Percentiles rank a stretch among this genome's conserved stretches.
phyloP scores from a whole-genome alignment of 2,888 invertebrate genomes.

The Silvanus unidentatus region DNA sequence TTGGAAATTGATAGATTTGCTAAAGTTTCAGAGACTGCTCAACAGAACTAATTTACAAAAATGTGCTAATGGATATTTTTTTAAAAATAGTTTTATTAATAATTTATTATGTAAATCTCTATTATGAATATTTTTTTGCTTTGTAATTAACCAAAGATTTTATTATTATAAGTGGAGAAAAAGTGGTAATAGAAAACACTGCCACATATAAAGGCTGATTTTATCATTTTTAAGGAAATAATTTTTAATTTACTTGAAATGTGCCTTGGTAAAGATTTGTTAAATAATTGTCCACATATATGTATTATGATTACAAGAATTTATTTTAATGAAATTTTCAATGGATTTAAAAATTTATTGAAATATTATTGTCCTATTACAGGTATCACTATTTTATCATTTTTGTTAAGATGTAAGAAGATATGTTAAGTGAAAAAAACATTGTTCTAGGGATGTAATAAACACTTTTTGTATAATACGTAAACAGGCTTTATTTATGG shows the following conservation, averaged over 20 bases:
- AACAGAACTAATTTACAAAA: too few species aligned
- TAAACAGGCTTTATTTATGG: too few species aligned
- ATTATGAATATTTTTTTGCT: background rate
- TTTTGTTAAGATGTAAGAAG: too few species aligned
- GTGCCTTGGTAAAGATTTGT: background rate
- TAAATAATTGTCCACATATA: too few species aligned
- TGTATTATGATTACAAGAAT: too few species aligned
- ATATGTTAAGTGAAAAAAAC: background rate
- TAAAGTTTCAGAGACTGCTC: background rate
- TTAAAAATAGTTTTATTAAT: too few species aligned
- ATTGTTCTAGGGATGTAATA: background rate
- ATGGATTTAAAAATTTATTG: too few species aligned
- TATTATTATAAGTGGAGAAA: background rate
- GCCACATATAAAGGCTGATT: background rate
- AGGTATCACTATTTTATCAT: conserved; percentile 2
- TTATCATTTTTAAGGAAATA: background rate
- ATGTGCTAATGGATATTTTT: too few species aligned
- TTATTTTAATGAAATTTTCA: too few species aligned
- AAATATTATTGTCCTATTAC: too few species aligned
- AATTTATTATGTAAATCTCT: background rate
- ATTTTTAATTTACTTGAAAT: background rate
- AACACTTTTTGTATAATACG: too few species aligned
- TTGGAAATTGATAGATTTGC: background rate
- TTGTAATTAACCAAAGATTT: background rate
- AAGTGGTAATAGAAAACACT: background rate